phyloP scores from a whole-genome alignment of 92 coral and sea anemone genomes.

The Phenganax subtilis region DNA sequence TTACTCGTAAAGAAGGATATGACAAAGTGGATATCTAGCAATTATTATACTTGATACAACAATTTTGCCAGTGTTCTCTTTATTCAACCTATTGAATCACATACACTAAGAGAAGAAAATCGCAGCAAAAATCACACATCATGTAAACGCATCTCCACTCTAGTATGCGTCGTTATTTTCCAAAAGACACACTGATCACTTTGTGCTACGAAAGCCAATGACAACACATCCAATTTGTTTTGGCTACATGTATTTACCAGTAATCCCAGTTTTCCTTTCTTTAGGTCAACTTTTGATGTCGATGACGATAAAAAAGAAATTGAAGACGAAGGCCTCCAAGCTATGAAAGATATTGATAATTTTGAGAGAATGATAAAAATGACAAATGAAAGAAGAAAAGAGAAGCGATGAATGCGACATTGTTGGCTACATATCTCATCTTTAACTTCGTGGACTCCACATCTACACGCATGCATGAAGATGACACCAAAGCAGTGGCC shows the following conservation, averaged over 20 bases:
- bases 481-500: too few relatives aligned
- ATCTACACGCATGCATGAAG: too few relatives aligned
- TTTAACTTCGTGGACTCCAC: too few relatives aligned
- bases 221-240: neutral
- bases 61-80: too few relatives aligned
- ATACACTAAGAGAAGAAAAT: too few relatives aligned
- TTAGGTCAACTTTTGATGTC: slow-evolving; percentile 8
- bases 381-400: slow-evolving; percentile 31
- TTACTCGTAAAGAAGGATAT: neutral
- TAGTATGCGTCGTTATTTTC: neutral
- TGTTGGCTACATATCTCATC: too few relatives aligned
- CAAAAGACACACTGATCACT: too few relatives aligned
- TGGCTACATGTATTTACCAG: too few relatives aligned
- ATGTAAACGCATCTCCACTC: neutral
- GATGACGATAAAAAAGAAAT: slow-evolving; percentile 35
- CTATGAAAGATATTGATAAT: slow-evolving; percentile 82
- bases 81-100: too few relatives aligned
- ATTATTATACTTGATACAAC: too few relatives aligned
- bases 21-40: too few relatives aligned
- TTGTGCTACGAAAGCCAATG: neutral
- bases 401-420: neutral
- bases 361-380: slow-evolving; percentile 69
- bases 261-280: neutral
- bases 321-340: slow-evolving; percentile 73
- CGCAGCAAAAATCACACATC: neutral